Evolutionary conservation across 2,888 invertebrate genomes (phyloP), one percentile per base, ranked within the genome.

Genomic region (Tanytarsus gracilentus): DNA sequence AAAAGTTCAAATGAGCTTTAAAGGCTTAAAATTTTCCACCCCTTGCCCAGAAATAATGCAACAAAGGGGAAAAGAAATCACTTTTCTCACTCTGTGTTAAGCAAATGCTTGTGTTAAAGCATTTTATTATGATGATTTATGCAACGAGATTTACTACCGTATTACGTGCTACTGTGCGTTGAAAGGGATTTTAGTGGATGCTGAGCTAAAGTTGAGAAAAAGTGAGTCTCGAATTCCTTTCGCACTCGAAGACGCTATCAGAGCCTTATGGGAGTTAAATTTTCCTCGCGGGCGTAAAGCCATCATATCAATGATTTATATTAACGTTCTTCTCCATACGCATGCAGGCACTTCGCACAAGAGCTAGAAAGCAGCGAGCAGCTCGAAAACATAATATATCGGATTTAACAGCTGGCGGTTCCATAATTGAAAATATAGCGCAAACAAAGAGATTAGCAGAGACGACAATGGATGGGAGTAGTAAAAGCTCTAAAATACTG

Each of bases 341-440:
- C 36, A 36, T 72, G 1, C 76, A 92, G 92, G 92, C 90, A 62
- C 80, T 93, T 74, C 83, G 88, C 68, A 86, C 81, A 66, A 80
- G 93, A 69, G 92, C 91, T 59, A 84, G 84, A 70, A 91, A 89
- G 70, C 85, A 87, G 66, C 79, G 84, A 65, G 85, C 88, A 59
- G 87, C 86, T 60, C 83, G 88, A 63, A 87, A 87, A 69, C 87
- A 90, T 14, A 83, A 88, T 65, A 72, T 83, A 62, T 78, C 84
- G 6, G 82, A 84, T 53, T 85, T 87, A 67, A 78, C 82, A 62
- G 83, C 83, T 65, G 83, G 82, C 33, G 85, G 87, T 62, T 85
- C 88, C 67, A 89, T 92, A 68, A 92, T 92, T 75, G 92, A 92
- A 74, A 93, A 93, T 71, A 83, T 92, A 64, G 88, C 89, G 53